Conservation (phyloP, 2,888 invertebrate genomes). For the Thyatira batis region DNA sequence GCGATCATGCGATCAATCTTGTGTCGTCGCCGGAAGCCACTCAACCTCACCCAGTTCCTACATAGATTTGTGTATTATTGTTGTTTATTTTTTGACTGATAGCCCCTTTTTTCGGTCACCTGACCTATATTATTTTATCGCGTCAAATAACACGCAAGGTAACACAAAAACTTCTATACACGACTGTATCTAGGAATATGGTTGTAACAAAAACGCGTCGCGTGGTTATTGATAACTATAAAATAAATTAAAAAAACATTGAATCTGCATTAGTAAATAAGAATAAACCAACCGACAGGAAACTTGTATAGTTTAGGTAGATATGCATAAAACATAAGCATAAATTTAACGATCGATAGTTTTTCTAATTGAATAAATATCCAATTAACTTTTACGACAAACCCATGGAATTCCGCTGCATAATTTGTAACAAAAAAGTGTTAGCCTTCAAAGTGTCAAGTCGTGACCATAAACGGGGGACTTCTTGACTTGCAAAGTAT, state of each 20-base stretch:
- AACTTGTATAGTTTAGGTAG: background rate
- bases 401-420: constrained; percentile 15
- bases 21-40: constrained; percentile 71
- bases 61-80: constrained; percentile 61
- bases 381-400: background rate
- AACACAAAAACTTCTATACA: constrained; percentile 2
- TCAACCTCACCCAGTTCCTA: constrained; percentile 59
- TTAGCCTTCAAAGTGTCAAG: constrained; percentile 16
- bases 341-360: background rate
- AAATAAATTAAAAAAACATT: background rate
- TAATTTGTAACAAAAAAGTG: constrained; percentile 20
- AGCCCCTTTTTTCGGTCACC: constrained; percentile 45
- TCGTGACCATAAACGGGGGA: constrained; percentile 17
- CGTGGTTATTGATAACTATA: background rate
- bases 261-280: background rate
- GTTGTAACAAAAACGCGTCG: background rate
- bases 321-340: background rate
- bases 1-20: constrained; percentile 73
- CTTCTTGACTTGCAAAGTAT: constrained; percentile 30
- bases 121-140: constrained; percentile 61
- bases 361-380: constrained; percentile 1
- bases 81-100: constrained; percentile 71
- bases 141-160: constrained; percentile 53
- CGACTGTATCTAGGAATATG: constrained; percentile 15
- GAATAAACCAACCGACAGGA: background rate